A percentile compares a stretch with the other conserved stretches of the same genome.
Conservation (phyloP, 2,888 invertebrate species). For the Campopleginae sp. region DNA sequence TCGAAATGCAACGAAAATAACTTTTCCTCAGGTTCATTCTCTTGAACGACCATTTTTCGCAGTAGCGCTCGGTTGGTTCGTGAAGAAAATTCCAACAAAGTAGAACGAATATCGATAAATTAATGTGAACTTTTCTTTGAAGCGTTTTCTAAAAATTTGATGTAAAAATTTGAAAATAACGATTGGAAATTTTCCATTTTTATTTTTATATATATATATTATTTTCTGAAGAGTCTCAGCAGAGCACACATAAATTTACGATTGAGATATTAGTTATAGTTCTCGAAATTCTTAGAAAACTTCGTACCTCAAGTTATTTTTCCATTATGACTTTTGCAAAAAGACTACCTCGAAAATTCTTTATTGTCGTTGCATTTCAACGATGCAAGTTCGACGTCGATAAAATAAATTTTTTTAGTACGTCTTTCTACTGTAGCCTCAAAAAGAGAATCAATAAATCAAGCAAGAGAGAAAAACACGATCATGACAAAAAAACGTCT, state of each 20-base stretch:
- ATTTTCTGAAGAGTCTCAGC: too few species aligned
- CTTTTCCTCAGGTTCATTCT: neutral
- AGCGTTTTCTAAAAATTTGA: too few species aligned
- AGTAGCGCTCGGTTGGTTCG: neutral
- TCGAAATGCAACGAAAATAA: neutral
- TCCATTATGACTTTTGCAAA: neutral
- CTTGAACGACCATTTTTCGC: neutral
- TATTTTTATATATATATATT: too few species aligned
- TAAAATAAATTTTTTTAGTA: constrained; percentile 28
- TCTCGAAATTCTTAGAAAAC: neutral
- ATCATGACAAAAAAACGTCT: constrained; percentile 7
- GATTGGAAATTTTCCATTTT: too few species aligned
- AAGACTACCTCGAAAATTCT: neutral
- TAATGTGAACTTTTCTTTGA: too few species aligned
- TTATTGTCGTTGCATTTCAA: neutral
- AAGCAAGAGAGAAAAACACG: constrained; percentile 22
- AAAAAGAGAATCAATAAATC: constrained; percentile 22
- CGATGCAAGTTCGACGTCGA: neutral
- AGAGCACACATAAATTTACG: too few species aligned
- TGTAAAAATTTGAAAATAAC: too few species aligned
- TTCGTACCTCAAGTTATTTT: neutral
- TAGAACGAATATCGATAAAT: neutral
- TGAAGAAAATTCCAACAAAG: neutral
- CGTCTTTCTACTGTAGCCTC: constrained; percentile 14
- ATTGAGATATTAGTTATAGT: neutral